phyloP scores from a whole-genome alignment of 2,797 vertebrate species.

The Silurus aristotelis region DNA sequence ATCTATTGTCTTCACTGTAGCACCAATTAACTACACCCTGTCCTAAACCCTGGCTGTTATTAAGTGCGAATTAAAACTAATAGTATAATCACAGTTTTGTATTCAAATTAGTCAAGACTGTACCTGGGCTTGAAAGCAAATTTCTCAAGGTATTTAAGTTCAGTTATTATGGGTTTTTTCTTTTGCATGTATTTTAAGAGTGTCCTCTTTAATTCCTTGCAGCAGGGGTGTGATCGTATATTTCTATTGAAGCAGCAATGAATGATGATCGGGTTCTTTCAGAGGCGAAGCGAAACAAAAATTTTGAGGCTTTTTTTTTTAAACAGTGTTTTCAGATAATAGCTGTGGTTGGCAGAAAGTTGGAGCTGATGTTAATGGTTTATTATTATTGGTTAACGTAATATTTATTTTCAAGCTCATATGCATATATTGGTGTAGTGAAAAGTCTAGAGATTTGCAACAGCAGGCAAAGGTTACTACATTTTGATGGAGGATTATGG shows the following conservation, averaged over 20 bases:
- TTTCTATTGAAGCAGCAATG: neutral
- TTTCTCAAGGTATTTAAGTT: neutral
- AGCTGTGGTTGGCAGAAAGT: neutral
- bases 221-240: neutral
- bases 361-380: neutral
- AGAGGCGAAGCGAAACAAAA: neutral
- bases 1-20: conserved; percentile 37
- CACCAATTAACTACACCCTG: conserved; percentile 43
- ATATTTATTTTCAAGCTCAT: neutral
- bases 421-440: neutral
- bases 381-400: neutral
- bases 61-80: conserved; percentile 33
- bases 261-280: neutral
- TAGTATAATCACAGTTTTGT: conserved; percentile 37
- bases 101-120: conserved; percentile 20
- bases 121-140: neutral
- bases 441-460: neutral
- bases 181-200: conserved; percentile 4
- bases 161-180: neutral
- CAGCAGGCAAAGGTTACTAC: neutral
- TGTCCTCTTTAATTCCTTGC: conserved; percentile 9
- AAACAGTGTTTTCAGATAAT: neutral
- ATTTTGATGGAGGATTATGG: neutral
- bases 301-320: neutral
- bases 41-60: conserved; percentile 35